Evolutionary conservation across 2,888 invertebrate genomes (phyloP), one percentile per base, ranked within the genome.

Genomic region (Glaucopsyche alexis): DNA sequence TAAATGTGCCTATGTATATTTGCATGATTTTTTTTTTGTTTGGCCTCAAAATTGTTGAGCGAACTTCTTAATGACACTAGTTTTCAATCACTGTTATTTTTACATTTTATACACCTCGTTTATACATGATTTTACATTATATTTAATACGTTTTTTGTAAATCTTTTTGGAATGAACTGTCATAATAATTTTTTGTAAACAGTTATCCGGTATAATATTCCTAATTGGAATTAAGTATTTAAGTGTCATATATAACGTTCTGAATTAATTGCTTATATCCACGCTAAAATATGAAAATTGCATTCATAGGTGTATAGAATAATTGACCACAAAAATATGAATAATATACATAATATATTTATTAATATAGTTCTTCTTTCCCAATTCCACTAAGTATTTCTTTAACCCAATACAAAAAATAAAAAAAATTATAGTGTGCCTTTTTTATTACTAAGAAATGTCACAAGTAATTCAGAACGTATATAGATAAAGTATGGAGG

Each of bases 191-290:
- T 38, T 60, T 60, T 60, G 60, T 38, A 29, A 65, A 64, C 29
- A 47, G 38, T 65, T 65, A 19, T 49, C 49, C 29, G 49, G 47
- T 47, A 29, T 65, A 40, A 72, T 72, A 69, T 72, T 72, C 64
- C 64, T 72, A 49, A 72, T 49, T 49, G 42, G 65, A 72, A 72
- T 72, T 65, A 72, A 47, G 64, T 64, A 42, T 60, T n/a, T 60
- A 42, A 45, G 55, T 4, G 11, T 29, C 4, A 29, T 7, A 19
- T 71, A 45, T 71, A 60, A 7, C 42, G 55, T 60, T 71, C 69
- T 47, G 69, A 69, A 69, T 69, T 69, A 60, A 13, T 60, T 60
- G 60, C 29, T 29, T 29, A 60, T 60, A 38, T 55, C 55, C 16
- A 55, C 11, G 11, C 29, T 29, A 6, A 7, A 13, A 60, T 13